These are phyloP conservation scores for Aldrovandia affinis DNA, from an alignment of 2,797 vertebrate species.

Conservation along the genomic window DNA sequence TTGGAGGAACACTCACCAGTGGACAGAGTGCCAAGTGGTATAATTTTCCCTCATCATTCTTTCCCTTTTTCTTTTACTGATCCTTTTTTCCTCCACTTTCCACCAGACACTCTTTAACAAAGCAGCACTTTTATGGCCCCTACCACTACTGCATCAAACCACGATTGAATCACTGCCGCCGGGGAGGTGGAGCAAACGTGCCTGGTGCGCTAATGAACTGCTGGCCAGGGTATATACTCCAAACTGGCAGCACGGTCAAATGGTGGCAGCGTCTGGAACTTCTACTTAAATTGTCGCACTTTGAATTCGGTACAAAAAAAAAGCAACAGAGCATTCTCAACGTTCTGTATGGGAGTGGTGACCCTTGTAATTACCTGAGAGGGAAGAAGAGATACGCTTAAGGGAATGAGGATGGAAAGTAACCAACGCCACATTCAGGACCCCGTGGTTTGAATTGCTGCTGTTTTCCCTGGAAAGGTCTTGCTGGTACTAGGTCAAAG, in stretches of 20 bases:
- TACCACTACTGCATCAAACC: conserved; percentile 56
- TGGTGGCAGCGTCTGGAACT: conserved; percentile 47
- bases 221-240: background rate
- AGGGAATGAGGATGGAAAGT: no score
- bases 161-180: conserved; percentile 70
- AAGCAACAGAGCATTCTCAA: conserved; percentile 48
- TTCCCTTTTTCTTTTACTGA: conserved; percentile 52
- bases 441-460: no score
- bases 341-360: background rate
- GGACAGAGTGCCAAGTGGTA: conserved; percentile 60
- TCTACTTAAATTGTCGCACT: conserved; percentile 64
- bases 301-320: conserved; percentile 61
- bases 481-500: background rate
- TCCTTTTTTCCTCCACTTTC: conserved; percentile 57
- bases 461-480: no score
- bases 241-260: background rate
- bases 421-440: no score
- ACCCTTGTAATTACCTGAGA: no score
- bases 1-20: conserved; percentile 24
- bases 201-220: conserved; percentile 68
- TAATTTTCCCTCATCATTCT: conserved; percentile 49
- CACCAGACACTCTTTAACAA: conserved; percentile 62
- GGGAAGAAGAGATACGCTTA: no score
- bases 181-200: conserved; percentile 62
- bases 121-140: conserved; percentile 62